Evolutionary conservation across 2,888 invertebrate genomes (phyloP), one percentile per base, ranked within the genome.

Genomic region (Cerastis rubricosa): DNA sequence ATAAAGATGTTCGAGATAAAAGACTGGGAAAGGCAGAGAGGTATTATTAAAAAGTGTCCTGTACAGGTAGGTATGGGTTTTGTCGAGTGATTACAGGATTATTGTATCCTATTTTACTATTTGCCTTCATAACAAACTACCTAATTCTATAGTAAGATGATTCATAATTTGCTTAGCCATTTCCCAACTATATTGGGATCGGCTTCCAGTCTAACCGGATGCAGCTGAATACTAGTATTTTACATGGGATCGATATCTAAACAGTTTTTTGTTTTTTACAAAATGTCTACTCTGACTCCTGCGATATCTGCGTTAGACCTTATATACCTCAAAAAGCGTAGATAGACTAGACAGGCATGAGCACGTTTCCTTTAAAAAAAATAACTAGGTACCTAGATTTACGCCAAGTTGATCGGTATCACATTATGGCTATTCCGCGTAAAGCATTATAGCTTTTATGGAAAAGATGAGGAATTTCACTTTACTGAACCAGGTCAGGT

Each of bases 1-100:
- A 94, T 95, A 94, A 94, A 94, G 94, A 95, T 94, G 92, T 90
- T 91, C 85, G 89, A 64, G 93, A 94, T 94, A 94, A 94, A 94
- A 93, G 92, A 92, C 89, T 90, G 74, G 51, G 40, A 25, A 25
- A 29, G 70, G 64, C 59, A 22, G 68, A 51, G 68, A 64, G 49
- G 67, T 76, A 61, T 81, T 88, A 86, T 84, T 77, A 83, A 82
- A 86, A 86, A 65, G 25, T 63, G 57, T n/a, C 57, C 61, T 51
- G 63, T 43, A 71, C 65, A 49, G 64, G 64, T 61, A 29, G 43
- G 61, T 61, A 43, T 19, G 25, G 40, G 17, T 17, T 47, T 35
- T 29, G 40, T 63, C 17, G 29, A 68, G 35, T n/a, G 67, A 74
- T 71, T 71, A 11, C 1, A n/a, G 57, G 35, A 49, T 35, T 47